These are phyloP conservation scores for Epizoanthus scotinus DNA, from an alignment of 92 coral and sea anemone genomes.

Conservation along the genomic window DNA sequence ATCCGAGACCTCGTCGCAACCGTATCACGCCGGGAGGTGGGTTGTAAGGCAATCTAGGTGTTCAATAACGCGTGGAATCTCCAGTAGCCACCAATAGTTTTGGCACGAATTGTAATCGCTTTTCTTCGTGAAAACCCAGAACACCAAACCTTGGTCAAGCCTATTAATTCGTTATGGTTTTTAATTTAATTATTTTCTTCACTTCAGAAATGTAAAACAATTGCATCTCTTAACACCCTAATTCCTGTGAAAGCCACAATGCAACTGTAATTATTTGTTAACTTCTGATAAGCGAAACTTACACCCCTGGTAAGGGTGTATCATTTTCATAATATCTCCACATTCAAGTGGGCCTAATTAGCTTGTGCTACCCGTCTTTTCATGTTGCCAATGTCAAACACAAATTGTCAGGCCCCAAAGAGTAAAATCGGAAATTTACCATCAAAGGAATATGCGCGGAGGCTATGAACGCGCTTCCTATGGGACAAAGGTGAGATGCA, in stretches of 20 bases:
- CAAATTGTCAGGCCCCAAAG: conserved; percentile 63
- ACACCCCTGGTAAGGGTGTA: background rate
- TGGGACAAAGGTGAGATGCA: too few species aligned
- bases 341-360: conserved; percentile 76
- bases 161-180: conserved; percentile 11
- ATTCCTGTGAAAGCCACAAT: conserved; percentile 15
- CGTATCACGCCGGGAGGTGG: conserved; percentile 18
- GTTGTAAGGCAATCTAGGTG: background rate
- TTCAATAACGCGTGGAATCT: conserved; percentile 7
- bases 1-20: background rate
- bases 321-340: conserved; percentile 2
- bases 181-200: background rate
- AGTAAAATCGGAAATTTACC: conserved; percentile 50
- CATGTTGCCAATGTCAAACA: conserved; percentile 63
- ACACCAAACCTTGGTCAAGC: conserved; percentile 12
- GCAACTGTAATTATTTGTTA: conserved; percentile 1
- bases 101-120: conserved; percentile 13
- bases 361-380: conserved; percentile 61
- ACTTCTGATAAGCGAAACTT: background rate
- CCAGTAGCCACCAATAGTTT: background rate
- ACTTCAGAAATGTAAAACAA: conserved; percentile 6
- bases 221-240: conserved; percentile 35
- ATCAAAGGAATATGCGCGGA: background rate
- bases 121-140: conserved; percentile 2
- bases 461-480: background rate